Evolutionary conservation across 92 coral and sea anemone genomes (phyloP), one percentile per base, ranked within the genome.

Genomic region (Porites evermanni): DNA sequence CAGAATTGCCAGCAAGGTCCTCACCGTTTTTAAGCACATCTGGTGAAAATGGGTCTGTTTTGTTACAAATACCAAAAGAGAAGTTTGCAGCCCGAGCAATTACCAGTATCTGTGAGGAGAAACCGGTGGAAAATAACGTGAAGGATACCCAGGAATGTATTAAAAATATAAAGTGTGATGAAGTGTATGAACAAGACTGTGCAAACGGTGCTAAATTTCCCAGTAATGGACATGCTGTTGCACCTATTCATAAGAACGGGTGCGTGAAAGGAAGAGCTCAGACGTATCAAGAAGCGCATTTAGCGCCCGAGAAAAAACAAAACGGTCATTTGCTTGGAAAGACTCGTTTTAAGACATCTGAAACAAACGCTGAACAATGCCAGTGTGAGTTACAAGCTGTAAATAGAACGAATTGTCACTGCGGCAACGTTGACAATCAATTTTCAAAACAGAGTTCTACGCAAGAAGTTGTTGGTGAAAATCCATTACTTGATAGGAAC

Each of bases 261-360:
- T 11, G 20, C 63, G 67, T 67, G 26, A 70, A 70, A 67, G 32
- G 69, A 18, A 26, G 12, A 32, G 63, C 14, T 0, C 67, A 11
- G 14, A 32, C 10, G 6, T 16, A 19, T 44, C 68, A 7, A 69
- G 84, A 67, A 53, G 4, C 2, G 56, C 3, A 23, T 53, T 7
- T 53, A 6, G 50, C 20, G 67, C 68, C 76, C 8, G 76, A 69
- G 53, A 75, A 50, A n/a, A 20, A 47, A 70, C 66, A 70, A 52
- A 80, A 80, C 32, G 76, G 85, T 20, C 85, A 54, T 53, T 23
- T 53, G 29, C 52, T 50, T 7, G 63, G 85, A 2, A 80, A 26
- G 56, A 18, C 52, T 21, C 76, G 67, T 47, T 26, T 68, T 54
- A 70, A 69, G 24, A 18, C 53, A 47, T 9, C 19, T n/a, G 75